Evolutionary conservation across 2,797 vertebrate genomes (phyloP), one percentile per base, ranked within the genome.

Genomic region (Pelodytes ibericus): DNA sequence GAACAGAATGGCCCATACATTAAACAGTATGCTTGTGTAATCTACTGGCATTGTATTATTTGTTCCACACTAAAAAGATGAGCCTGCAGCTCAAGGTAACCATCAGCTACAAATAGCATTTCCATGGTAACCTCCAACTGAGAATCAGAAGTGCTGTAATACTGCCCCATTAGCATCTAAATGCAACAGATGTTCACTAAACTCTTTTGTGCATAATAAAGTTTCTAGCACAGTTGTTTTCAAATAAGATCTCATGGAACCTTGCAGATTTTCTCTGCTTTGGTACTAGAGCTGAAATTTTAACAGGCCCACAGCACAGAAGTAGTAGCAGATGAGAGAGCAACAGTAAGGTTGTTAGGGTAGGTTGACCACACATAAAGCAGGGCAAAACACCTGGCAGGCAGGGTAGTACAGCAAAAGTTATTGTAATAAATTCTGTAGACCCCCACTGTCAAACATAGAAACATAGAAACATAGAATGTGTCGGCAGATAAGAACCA

Each of bases 181-280:
- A 15, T 27, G 56, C 56, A 58, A 29, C 56, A 58, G 56, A 58
- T 58, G 56, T 58, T 58, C 4, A 16, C 51, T 56, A 25, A 56
- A 56, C 4, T 16, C 24, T 58, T 58, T 27, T 58, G 56, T 29
- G 11, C 24, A 58, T 58, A 24, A 53, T 53, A 53, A 53, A 22
- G 24, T 2, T 7, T 24, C 20, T 53, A 24, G 20, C n/a, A 8
- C 49, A 22, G 49, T 11, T 22, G 7, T 53, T 53, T 24, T 53
- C 22, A 24, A 53, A 22, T 53, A 3, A 22, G 5, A 53, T 24
- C 18, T 53, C 22, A 20, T 22, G 4, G 49, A 53, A 22, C n/a
- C 49, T 20, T 53, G 16, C 22, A 53, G 49, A 22, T 47, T 13
- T 36, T 36, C 33, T 44, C 41, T 13, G 41, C 3, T 44, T 44